Base-by-base conservation (phyloP, 2,797 vertebrate genomes). In the Leucoraja ocellata region DNA sequence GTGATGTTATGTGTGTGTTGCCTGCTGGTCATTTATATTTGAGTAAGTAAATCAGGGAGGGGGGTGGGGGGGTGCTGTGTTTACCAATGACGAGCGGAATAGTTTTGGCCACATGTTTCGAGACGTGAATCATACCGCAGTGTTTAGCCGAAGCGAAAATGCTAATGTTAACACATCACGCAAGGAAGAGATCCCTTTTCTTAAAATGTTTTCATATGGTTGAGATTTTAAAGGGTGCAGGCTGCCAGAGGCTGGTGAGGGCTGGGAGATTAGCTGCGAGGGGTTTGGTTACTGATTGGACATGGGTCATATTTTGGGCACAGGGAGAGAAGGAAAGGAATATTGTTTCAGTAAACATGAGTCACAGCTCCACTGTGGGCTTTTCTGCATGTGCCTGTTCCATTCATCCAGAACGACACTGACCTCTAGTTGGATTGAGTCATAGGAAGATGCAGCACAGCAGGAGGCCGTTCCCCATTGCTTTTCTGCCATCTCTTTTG, bases 241-340 rank as follows among this genome's bases (percentile, higher is more conserved):
- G 32, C 61, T 68, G 63, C 84, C 63, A 65, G 16, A 32, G n/a
- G 84, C 36, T 32, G 28, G 83, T 65, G 84, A 88, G 84, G 84
- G 10, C 13, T 86, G 58, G 65, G 83, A 86, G 63, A 86, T n/a
- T n/a, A 86, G 83, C 83, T 88, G 63, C 28, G 18, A 88, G 61
- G 63, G 84, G 68, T 88, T 88, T 65, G 61, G n/a, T 88, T 88
- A 88, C 84, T 88, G 84, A 21, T 88, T 88, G 84, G 68, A 88
- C 65, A 21, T 68, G 84, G 84, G 84, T 88, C 84, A 88, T n/a
- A 68, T 32, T 88, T 65, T 65, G 84, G 78, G 61, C 28, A 88
- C n/a, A 36, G 63, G 61, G n/a, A 16, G 32, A 68, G 84, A 88
- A 32, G 14, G 61, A 65, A 68, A 88, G 63, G 84, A 6, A 88